Evolutionary conservation across 2,888 invertebrate genomes (phyloP).

Genomic region (Allolobophora icterica): DNA sequence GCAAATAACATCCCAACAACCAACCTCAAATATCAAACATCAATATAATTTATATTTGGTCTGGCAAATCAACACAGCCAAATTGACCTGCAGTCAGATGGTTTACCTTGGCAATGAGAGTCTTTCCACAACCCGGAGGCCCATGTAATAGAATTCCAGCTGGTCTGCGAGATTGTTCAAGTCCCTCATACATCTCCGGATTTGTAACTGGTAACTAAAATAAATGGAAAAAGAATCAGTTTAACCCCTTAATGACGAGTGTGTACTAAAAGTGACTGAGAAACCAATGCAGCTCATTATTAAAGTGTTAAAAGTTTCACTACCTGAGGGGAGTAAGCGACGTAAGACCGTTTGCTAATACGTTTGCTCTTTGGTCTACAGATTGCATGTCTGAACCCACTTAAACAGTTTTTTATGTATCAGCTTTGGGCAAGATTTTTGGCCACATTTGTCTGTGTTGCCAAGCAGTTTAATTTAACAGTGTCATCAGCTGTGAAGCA

Average conservation of each 20-base stretch:
- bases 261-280: too few relatives aligned
- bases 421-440: background rate
- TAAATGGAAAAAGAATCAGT: background rate
- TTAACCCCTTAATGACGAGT: too few relatives aligned
- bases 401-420: background rate
- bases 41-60: too few relatives aligned
- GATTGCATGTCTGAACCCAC: background rate
- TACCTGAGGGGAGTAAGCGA: background rate
- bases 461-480: background rate
- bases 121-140: conserved; percentile 89
- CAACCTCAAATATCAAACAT: too few relatives aligned
- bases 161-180: conserved; percentile 73
- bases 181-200: conserved; percentile 83
- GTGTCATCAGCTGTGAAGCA: background rate
- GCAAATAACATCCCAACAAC: too few relatives aligned
- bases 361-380: background rate
- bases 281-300: too few relatives aligned
- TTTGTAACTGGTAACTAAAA: conserved; percentile 60
- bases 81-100: background rate
- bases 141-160: conserved; percentile 89
- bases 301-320: too few relatives aligned
- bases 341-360: background rate
- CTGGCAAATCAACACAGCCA: background rate
- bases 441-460: background rate
- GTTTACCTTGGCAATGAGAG: conserved; percentile 65